Conservation (phyloP, 2,888 invertebrate genomes). For the Emmelina monodactyla region DNA sequence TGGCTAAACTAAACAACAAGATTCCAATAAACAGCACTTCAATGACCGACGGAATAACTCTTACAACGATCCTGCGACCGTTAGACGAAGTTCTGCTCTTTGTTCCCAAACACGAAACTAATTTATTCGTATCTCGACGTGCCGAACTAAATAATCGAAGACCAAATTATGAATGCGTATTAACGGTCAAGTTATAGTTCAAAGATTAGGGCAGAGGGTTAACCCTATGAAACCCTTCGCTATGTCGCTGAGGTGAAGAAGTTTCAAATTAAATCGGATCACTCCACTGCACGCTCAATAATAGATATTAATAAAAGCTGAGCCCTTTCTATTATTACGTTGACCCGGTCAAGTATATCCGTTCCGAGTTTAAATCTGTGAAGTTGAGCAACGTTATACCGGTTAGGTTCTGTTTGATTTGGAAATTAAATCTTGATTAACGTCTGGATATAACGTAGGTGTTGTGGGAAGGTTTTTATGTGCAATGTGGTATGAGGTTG, state of each 20-base stretch:
- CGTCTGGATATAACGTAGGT: not conserved
- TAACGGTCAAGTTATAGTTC: conserved; percentile 67
- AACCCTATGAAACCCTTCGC: conserved; percentile 58
- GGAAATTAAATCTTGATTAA: conserved; percentile 1
- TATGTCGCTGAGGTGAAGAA: conserved; percentile 40
- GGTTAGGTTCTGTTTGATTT: not conserved
- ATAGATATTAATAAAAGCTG: conserved; percentile 42
- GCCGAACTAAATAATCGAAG: conserved; percentile 60
- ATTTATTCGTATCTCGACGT: conserved; percentile 59
- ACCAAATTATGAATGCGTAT: conserved; percentile 65
- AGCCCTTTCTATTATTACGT: conserved; percentile 20
- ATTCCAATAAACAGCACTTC: conserved; percentile 34
- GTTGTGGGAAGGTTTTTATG: not conserved
- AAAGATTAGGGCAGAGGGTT: conserved; percentile 63
- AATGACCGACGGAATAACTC: conserved; percentile 40
- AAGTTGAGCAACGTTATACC: not conserved
- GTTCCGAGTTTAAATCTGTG: not conserved
- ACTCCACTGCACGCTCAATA: conserved; percentile 41
- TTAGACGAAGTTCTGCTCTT: conserved; percentile 61
- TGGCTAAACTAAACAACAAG: conserved; percentile 35
- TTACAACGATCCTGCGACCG: conserved; percentile 56
- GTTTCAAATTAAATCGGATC: conserved; percentile 50
- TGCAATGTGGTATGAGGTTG: not conserved
- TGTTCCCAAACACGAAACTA: conserved; percentile 63
- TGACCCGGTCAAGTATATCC: conserved; percentile 1